Evolutionary conservation across 1,140 invertebrate species (phyloP), one percentile per base, ranked within the genome.

Genomic region (Heliconius congener): DNA sequence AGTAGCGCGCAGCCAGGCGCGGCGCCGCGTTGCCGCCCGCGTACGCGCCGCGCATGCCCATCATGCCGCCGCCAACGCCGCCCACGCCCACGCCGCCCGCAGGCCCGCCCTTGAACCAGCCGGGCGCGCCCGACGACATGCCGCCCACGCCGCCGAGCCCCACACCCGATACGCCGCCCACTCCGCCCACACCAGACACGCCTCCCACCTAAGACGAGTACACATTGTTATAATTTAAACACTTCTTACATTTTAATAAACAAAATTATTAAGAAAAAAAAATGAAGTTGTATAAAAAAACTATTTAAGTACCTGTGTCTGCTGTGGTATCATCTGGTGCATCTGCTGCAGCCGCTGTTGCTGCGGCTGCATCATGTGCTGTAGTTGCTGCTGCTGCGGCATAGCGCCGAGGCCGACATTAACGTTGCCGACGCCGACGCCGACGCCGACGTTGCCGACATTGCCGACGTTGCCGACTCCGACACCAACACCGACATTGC

Each of bases 301-400:
- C 50, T 2, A 52, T 52, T 52, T 52, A 52, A 19, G 50, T 66
- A 95, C 92, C 86, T 93, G 95, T 78, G 93, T 90, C 85, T 96
- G 95, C 81, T 96, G 96, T 18, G 94, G 95, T 80, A 96, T 86
- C 91, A 96, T 95, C 82, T 96, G 93, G 74, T 95, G 93, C 91
- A 96, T 95, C 85, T 96, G 94, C 84, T 93, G 94, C 83, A 91
- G 82, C 79, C 90, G 79, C 81, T 93, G 94, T 82, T 95, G 95
- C 86, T 95, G 91, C 89, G 95, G 95, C 82, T 95, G 94, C 93
- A 95, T 95, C 94, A 95, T 95, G 79, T 95, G 95, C 84, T 93
- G 95, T 82, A 95, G 88, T 76, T 94, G 94, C 73, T 92, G 92
- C 84, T 94, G 94, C 84, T 95, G 94, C 79, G 90, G 91, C 79